Base-by-base conservation (phyloP, 30 jellyfish, hydroid and myxozoan genomes). In the Catostylus mosaicus region DNA sequence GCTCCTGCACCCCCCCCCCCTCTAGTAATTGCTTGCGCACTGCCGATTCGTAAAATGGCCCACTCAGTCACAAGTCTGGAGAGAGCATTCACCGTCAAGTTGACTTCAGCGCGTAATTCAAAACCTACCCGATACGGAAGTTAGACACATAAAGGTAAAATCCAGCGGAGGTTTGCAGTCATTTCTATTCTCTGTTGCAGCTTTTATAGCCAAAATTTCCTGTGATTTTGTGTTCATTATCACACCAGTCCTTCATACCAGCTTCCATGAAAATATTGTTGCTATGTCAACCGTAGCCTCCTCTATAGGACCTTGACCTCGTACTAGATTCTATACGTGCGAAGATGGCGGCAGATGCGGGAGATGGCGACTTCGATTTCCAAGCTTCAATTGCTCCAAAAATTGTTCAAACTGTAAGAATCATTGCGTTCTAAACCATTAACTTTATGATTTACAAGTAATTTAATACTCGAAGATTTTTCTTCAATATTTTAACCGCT, bases 121-220 rank as follows among this genome's bases (percentile, higher is more conserved):
- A n/a, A 59, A 37, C 71, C 22, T 64, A 89, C 97, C 97, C 64
- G 90, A 26, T 5, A 89, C 78, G n/a, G 97, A 89, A 31, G 97
- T 72, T 3, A 89, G 84, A 46, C 93, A 89, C 94, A 89, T 81
- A 43, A 89, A 89, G 3, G 97, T 89, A 73, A 27, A 89, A 77
- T 89, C 97, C n/a, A 89, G 83, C 11, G 97, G 97, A 11, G 97
- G 93, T 30, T 88, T 83, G 38, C 29, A 14, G 45, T 80, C 90
- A 40, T 73, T 60, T 36, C 86, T 78, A 47, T 43, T 86, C 48
- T 86, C 89, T 0, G 82, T 80, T 20, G 73, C 89, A 19, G 92
- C 75, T 52, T 73, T 76, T 14, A 80, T 80, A 7, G 97, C 97
- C 80, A 79, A 38, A 32, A 54, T 79, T 29, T 73, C 97, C 34